Evolutionary conservation across 2,888 invertebrate genomes (phyloP).

Genomic region (Sphaeridia pumilis): DNA sequence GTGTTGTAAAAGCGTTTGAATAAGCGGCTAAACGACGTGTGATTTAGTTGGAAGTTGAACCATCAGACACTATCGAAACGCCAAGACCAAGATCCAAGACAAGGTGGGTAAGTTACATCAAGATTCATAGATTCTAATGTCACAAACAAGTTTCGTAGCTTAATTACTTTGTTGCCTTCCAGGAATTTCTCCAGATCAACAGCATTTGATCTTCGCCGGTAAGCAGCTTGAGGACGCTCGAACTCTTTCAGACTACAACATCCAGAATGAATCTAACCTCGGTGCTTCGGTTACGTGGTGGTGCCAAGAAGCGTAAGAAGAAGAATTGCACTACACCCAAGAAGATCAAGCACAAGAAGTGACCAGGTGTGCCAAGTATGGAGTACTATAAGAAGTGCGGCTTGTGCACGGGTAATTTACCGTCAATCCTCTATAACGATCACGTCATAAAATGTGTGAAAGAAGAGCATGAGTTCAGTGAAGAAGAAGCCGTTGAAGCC

Average conservation of each 20-base stretch:
- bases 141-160: background rate
- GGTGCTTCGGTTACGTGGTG: slow-evolving; percentile 79
- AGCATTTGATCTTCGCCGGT: slow-evolving; percentile 49
- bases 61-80: slow-evolving; percentile 62
- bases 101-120: slow-evolving; percentile 41
- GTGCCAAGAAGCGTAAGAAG: slow-evolving; percentile 99
- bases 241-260: slow-evolving; percentile 51
- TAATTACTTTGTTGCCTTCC: background rate
- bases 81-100: slow-evolving; percentile 43
- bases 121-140: background rate
- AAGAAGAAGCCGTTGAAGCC: too few relatives aligned
- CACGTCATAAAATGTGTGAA: too few relatives aligned
- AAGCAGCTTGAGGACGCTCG: slow-evolving; percentile 51
- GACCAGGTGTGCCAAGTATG: too few relatives aligned
- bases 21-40: too few relatives aligned
- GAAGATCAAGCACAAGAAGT: slow-evolving; percentile 99
- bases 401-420: too few relatives aligned
- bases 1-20: too few relatives aligned
- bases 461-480: too few relatives aligned
- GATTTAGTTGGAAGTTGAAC: slow-evolving; percentile 64
- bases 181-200: slow-evolving; percentile 51
- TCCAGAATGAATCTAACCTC: slow-evolving; percentile 58
- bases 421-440: too few relatives aligned
- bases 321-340: slow-evolving; percentile 99
- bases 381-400: too few relatives aligned